Conservation (phyloP, 35 echinoderm and acorn worm species). For the Lytechinus pictus region DNA sequence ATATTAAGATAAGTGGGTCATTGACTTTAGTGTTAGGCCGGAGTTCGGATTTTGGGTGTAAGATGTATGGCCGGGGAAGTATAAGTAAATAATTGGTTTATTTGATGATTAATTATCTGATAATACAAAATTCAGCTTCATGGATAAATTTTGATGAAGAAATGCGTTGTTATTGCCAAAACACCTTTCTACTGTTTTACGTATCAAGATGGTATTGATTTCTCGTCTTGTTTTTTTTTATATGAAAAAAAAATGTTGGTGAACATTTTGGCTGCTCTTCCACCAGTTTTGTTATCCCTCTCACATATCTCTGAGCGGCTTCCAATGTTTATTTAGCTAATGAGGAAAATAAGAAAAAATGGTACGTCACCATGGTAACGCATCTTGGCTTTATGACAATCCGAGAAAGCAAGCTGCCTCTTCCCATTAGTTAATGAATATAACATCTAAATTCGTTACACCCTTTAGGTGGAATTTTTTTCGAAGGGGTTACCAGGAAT, state of each 20-base stretch:
- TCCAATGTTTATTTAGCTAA: conserved; percentile 6
- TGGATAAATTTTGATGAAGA: too few species aligned
- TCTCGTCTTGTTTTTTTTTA: background rate
- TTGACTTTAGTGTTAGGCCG: too few species aligned
- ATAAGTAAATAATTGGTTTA: too few species aligned
- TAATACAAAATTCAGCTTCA: too few species aligned
- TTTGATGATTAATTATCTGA: too few species aligned
- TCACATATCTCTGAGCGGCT: background rate
- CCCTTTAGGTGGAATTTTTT: background rate
- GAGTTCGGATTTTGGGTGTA: too few species aligned
- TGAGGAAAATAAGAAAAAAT: background rate
- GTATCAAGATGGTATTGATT: background rate
- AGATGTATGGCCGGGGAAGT: too few species aligned
- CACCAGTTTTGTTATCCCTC: background rate
- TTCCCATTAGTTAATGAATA: background rate
- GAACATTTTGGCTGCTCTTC: background rate
- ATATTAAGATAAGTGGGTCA: too few species aligned
- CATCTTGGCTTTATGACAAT: background rate
- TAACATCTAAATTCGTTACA: background rate
- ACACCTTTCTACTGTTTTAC: background rate
- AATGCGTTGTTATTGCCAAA: background rate
- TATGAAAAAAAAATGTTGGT: background rate
- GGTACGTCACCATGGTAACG: background rate
- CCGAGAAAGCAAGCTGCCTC: background rate
- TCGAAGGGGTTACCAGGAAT: background rate